Evolutionary conservation across 2,888 invertebrate species (phyloP).

Genomic region (Nysson spinosus): DNA sequence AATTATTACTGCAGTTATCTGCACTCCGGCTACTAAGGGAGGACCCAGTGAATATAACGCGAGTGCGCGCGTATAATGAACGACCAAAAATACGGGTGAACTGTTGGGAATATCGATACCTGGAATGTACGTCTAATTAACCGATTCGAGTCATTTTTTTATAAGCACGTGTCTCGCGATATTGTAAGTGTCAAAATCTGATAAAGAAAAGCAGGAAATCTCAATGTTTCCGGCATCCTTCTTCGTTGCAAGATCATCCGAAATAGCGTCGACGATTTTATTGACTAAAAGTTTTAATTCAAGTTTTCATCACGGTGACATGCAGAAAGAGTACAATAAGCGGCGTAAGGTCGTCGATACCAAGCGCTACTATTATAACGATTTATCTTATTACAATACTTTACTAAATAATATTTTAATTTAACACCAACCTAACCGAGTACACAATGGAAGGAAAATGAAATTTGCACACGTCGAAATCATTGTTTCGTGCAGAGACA

Average conservation of each 20-base stretch:
- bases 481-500: too few relatives aligned
- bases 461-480: too few relatives aligned
- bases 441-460: too few relatives aligned
- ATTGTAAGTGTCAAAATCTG: background rate
- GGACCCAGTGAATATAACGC: background rate
- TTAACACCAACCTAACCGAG: too few relatives aligned
- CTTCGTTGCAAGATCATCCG: conserved; percentile 2
- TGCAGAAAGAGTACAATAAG: background rate
- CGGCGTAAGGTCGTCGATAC: too few relatives aligned
- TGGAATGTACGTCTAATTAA: background rate
- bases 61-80: conserved; percentile 1
- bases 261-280: background rate
- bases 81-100: background rate
- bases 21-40: conserved; percentile 4
- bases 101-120: background rate
- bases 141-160: background rate
- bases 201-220: background rate
- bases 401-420: too few relatives aligned
- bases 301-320: background rate
- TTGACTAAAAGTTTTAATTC: too few relatives aligned
- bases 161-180: background rate
- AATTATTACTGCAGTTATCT: conserved; percentile 48
- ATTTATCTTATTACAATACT: too few relatives aligned
- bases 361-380: too few relatives aligned
- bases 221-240: background rate